phyloP scores from a whole-genome alignment of 2,113 vertebrate species.

The Rhabdomys dilectus region DNA sequence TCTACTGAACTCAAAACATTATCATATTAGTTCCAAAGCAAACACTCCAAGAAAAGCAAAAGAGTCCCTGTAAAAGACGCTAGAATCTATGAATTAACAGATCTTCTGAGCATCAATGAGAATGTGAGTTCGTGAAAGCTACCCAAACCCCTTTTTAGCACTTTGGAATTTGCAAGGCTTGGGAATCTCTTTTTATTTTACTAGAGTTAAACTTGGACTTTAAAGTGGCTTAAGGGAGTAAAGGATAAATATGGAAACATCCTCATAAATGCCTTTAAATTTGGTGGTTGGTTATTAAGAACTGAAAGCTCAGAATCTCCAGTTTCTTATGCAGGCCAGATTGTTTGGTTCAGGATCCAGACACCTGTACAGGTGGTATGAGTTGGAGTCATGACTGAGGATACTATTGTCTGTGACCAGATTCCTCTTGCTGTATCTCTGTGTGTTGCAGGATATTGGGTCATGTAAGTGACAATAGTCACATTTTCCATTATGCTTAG shows the following conservation, averaged over 20 bases:
- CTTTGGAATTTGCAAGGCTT: background rate
- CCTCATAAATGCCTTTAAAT: too few relatives aligned
- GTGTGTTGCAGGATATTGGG: background rate
- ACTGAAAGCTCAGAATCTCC: too few relatives aligned
- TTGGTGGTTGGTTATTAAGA: background rate
- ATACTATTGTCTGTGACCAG: background rate
- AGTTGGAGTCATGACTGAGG: too few relatives aligned
- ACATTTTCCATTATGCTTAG: background rate
- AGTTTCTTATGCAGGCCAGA: rapidly evolving
- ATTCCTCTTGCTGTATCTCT: background rate
- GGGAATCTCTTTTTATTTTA: background rate
- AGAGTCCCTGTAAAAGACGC: background rate
- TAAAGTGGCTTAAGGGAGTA: rapidly evolving
- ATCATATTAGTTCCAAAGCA: background rate
- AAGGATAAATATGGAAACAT: background rate
- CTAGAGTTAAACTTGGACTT: background rate
- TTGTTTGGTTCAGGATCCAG: background rate
- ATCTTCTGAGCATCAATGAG: too few relatives aligned
- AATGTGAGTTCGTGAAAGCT: background rate
- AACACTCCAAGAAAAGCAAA: background rate
- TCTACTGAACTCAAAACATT: background rate
- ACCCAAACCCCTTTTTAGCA: too few relatives aligned
- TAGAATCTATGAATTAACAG: too few relatives aligned
- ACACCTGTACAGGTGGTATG: background rate
- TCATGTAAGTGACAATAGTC: background rate